Percentiles rank a stretch among this genome's conserved stretches.
phyloP scores from a whole-genome alignment of 2,888 invertebrate species.

The Tipula unca region DNA sequence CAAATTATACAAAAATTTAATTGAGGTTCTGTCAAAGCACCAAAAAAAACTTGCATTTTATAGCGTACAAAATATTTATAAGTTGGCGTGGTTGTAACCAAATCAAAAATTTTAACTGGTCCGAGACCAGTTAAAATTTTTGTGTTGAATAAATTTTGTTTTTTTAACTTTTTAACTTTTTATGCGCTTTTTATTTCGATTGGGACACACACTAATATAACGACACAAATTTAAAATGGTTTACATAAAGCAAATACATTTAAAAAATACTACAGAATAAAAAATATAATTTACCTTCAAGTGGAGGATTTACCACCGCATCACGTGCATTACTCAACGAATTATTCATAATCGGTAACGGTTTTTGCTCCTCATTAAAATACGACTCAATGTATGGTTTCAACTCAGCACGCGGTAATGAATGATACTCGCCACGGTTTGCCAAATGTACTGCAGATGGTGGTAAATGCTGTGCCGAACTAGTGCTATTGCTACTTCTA shows the following conservation, averaged over 20 bases:
- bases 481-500: neutral
- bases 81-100: too few species aligned
- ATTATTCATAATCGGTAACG: constrained; percentile 32
- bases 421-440: constrained; percentile 34
- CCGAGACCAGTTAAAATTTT: too few species aligned
- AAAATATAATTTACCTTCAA: constrained; percentile 35
- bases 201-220: too few species aligned
- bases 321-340: constrained; percentile 22
- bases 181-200: too few species aligned
- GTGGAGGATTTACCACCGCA: constrained; percentile 34
- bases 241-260: neutral
- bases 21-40: too few species aligned
- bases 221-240: neutral
- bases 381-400: constrained; percentile 65
- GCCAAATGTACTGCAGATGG: constrained; percentile 14
- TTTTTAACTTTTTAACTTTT: too few species aligned
- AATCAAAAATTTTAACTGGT: too few species aligned
- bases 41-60: too few species aligned
- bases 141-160: too few species aligned
- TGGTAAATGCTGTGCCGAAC: constrained; percentile 23
- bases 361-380: constrained; percentile 55
- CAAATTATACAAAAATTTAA: too few species aligned
- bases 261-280: neutral
- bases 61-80: too few species aligned
- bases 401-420: constrained; percentile 59